phyloP scores from a whole-genome alignment of 2,888 invertebrate genomes.

The Notodonta dromedarius region DNA sequence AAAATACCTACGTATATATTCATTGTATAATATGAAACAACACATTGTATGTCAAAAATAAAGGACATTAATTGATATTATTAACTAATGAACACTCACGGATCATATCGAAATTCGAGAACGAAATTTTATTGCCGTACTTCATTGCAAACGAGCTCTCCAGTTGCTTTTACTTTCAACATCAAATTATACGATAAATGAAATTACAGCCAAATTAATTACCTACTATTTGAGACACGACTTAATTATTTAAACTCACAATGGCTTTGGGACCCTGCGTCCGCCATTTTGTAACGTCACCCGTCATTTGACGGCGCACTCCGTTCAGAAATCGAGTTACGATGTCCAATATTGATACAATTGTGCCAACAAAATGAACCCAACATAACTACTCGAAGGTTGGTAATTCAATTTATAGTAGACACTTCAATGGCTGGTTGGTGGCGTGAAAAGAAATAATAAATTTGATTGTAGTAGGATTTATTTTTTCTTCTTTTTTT shows the following conservation, averaged over 20 bases:
- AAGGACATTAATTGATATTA: too few species aligned
- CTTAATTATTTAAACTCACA: constrained; percentile 4
- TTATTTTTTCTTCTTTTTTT: neutral
- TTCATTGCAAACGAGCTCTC: too few species aligned
- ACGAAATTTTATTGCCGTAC: too few species aligned
- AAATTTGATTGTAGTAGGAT: constrained; percentile 28
- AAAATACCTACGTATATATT: too few species aligned
- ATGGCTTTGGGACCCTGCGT: neutral
- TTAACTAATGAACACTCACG: too few species aligned
- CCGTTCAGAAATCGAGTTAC: constrained; percentile 70
- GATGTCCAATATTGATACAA: constrained; percentile 78
- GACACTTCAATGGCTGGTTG: constrained; percentile 46
- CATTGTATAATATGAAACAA: too few species aligned
- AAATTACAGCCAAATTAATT: too few species aligned
- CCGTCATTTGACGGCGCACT: constrained; percentile 60
- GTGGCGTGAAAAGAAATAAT: constrained; percentile 38
- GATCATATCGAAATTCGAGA: too few species aligned
- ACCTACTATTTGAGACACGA: too few species aligned
- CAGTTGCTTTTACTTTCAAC: too few species aligned
- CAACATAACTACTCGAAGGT: constrained; percentile 61
- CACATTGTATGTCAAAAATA: too few species aligned
- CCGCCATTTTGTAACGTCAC: constrained; percentile 50
- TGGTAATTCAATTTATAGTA: constrained; percentile 63
- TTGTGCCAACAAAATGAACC: constrained; percentile 71
- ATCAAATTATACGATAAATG: too few species aligned